Percentiles rank a stretch among this genome's conserved stretches.
These are phyloP conservation scores for Acomys russatus DNA, from an alignment of 2,797 vertebrate genomes.

Conservation along the genomic window DNA sequence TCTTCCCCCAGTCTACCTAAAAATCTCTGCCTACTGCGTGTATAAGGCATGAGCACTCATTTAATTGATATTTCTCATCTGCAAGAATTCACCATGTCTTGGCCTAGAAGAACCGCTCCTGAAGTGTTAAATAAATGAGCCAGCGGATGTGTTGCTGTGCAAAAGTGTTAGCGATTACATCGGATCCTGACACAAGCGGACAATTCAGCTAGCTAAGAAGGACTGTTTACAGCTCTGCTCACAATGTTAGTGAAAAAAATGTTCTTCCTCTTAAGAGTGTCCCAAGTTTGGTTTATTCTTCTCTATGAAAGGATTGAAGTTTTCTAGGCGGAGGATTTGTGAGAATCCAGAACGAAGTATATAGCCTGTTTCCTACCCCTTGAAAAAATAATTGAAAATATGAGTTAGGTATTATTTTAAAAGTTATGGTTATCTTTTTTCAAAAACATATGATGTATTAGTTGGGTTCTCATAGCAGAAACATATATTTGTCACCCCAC, in stretches of 20 bases:
- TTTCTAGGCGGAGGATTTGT: background rate
- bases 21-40: background rate
- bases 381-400: constrained; percentile 1
- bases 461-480: constrained; percentile 29
- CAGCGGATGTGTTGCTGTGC: background rate
- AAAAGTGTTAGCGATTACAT: constrained; percentile 16
- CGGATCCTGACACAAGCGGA: background rate
- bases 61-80: background rate
- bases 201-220: background rate
- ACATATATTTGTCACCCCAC: background rate
- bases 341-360: background rate
- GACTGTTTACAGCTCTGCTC: background rate
- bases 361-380: background rate
- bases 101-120: background rate
- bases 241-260: background rate
- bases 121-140: background rate
- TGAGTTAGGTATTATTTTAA: background rate
- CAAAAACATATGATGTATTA: constrained; percentile 39
- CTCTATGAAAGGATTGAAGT: background rate
- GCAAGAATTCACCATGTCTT: background rate
- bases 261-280: background rate
- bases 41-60: background rate
- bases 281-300: background rate
- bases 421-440: constrained; percentile 41
- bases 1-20: background rate